phyloP scores from a whole-genome alignment of 2,797 vertebrate species.

The Merluccius polli region DNA sequence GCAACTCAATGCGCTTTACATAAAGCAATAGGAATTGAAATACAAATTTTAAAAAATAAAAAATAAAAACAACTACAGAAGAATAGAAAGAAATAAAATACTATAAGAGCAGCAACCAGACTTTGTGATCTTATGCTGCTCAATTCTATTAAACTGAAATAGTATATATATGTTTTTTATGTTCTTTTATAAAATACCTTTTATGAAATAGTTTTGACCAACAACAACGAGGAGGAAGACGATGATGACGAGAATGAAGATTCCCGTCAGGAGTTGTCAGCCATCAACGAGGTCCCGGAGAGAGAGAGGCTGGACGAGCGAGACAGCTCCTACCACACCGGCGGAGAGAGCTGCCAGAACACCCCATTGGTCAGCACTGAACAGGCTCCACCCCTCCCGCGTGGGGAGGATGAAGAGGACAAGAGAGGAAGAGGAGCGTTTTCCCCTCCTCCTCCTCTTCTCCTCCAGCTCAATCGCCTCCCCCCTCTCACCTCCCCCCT shows the following conservation, averaged over 20 bases:
- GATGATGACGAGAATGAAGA: slow-evolving; percentile 56
- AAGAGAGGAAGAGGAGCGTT: slow-evolving; percentile 52
- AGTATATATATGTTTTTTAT: not conserved
- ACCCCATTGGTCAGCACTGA: slow-evolving; percentile 73
- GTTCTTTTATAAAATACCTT: not conserved
- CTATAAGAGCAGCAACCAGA: too few species aligned
- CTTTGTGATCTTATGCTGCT: too few species aligned
- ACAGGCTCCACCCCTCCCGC: slow-evolving; percentile 59
- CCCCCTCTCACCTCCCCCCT: slow-evolving; percentile 51
- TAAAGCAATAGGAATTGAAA: too few species aligned
- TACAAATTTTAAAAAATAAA: too few species aligned
- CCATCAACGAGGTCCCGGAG: slow-evolving; percentile 84
- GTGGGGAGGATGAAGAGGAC: slow-evolving; percentile 65
- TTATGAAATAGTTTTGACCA: slow-evolving; percentile 23
- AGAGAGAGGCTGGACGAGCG: slow-evolving; percentile 81
- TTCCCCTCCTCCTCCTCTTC: slow-evolving; percentile 53
- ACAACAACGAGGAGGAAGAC: slow-evolving; percentile 19
- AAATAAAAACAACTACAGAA: too few species aligned
- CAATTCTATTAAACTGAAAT: not conserved
- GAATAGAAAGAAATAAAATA: too few species aligned
- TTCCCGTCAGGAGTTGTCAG: slow-evolving; percentile 74
- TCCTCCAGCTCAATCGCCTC: slow-evolving; percentile 57
- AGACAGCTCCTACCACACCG: slow-evolving; percentile 86
- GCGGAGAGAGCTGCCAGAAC: slow-evolving; percentile 85
- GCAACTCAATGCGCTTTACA: too few species aligned